These are phyloP conservation scores for Melanotaenia boesemani DNA, from an alignment of 2,797 vertebrate species.

Conservation along the genomic window DNA sequence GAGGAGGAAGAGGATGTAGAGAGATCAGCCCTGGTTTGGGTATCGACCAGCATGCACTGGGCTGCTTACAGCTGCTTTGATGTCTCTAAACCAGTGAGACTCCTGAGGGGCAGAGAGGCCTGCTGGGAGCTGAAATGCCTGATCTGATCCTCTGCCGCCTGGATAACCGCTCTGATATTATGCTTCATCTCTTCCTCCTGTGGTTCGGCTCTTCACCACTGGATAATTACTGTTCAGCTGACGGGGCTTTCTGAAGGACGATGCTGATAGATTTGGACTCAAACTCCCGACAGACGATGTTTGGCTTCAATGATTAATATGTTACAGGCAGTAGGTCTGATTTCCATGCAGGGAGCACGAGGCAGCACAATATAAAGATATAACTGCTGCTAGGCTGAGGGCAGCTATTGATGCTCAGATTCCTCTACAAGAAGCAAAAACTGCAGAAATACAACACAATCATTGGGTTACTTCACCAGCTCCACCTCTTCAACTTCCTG, in stretches of 20 bases:
- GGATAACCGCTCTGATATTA: constrained; percentile 56
- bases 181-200: constrained; percentile 61
- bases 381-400: neutral
- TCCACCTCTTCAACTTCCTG: no score
- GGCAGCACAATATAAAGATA: constrained; percentile 2
- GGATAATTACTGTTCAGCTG: constrained; percentile 65
- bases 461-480: no score
- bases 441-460: no score
- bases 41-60: constrained; percentile 64
- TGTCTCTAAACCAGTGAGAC: constrained; percentile 57
- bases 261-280: constrained; percentile 46
- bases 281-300: constrained; percentile 27
- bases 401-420: neutral
- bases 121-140: constrained; percentile 57
- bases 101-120: constrained; percentile 52
- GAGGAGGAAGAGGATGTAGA: constrained; percentile 31
- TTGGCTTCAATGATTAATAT: constrained; percentile 37
- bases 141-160: constrained; percentile 55
- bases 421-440: neutral
- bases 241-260: constrained; percentile 50
- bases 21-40: constrained; percentile 31
- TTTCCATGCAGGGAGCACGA: neutral
- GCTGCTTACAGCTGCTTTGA: constrained; percentile 68
- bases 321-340: constrained; percentile 23
- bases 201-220: constrained; percentile 52